Conservation (phyloP, 2,113 vertebrate genomes). For the Chloropsis hardwickii region DNA sequence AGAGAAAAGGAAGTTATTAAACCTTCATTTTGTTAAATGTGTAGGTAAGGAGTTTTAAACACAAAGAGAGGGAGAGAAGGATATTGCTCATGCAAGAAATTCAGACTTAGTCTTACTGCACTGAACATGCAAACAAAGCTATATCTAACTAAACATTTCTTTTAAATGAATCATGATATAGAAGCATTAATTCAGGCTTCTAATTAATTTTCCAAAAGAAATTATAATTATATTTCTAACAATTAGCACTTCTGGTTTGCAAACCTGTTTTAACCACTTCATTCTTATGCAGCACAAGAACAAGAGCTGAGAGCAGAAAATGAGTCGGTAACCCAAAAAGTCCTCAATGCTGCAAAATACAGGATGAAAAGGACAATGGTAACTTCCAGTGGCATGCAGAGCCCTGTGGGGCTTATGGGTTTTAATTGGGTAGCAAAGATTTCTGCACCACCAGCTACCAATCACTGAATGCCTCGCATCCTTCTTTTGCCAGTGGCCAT, state of each 20-base stretch:
- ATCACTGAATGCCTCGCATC: rapidly evolving
- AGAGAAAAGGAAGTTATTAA: neutral
- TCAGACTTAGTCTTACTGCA: neutral
- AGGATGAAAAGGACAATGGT: neutral
- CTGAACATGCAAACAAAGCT: neutral
- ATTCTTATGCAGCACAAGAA: neutral
- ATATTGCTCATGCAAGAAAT: neutral
- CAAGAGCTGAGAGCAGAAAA: neutral
- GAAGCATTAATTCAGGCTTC: neutral
- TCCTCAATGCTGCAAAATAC: neutral
- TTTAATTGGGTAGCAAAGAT: neutral
- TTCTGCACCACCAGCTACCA: neutral
- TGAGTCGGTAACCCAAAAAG: neutral
- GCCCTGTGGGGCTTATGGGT: neutral
- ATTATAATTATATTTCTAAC: neutral
- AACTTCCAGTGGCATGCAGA: neutral
- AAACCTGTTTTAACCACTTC: neutral
- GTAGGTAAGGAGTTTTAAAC: neutral
- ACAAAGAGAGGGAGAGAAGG: neutral
- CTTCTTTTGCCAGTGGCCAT: neutral
- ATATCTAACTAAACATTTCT: neutral
- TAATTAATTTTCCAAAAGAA: neutral
- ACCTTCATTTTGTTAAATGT: neutral
- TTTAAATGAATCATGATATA: neutral
- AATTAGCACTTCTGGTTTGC: neutral